Percentiles rank a stretch among this genome's conserved stretches.
These are phyloP conservation scores for Acanthosoma haemorrhoidale DNA, from an alignment of 2,888 invertebrate genomes.

Conservation along the genomic window DNA sequence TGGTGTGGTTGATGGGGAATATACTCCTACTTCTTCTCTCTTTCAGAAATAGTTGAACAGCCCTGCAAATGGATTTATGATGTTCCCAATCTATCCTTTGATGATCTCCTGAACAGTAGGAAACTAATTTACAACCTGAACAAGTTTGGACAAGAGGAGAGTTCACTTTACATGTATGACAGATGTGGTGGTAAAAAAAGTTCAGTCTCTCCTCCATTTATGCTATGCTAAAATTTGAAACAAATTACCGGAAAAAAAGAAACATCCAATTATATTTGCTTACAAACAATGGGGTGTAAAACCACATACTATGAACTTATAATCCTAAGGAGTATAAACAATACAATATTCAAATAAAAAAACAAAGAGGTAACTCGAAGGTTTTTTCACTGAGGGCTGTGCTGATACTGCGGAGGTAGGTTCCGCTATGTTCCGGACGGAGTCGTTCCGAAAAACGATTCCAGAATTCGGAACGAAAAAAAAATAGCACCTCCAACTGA, in stretches of 20 bases:
- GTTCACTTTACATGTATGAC: constrained; percentile 29
- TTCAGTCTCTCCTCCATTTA: background rate
- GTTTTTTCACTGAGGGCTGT: too few relatives aligned
- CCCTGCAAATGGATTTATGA: constrained; percentile 31
- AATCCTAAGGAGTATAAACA: background rate
- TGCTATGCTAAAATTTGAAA: background rate
- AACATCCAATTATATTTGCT: too few relatives aligned
- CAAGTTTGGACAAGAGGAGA: constrained; percentile 10
- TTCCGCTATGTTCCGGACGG: too few relatives aligned
- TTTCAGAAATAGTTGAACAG: constrained; percentile 17
- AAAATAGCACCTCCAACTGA: too few relatives aligned
- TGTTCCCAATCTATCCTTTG: constrained; percentile 32
- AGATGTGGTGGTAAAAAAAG: constrained; percentile 32
- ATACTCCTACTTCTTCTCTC: background rate
- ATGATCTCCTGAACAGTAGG: constrained; percentile 31
- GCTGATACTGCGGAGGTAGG: too few relatives aligned
- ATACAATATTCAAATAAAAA: too few relatives aligned
- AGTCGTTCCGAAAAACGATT: too few relatives aligned
- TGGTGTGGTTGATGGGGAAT: constrained; percentile 4
- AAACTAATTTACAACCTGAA: constrained; percentile 31
- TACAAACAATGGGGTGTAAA: too few relatives aligned
- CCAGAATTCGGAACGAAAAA: too few relatives aligned
- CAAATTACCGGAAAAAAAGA: too few relatives aligned
- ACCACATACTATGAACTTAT: too few relatives aligned
- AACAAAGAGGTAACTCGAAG: too few relatives aligned